These are phyloP conservation scores for Nymphalis io DNA, from an alignment of 1,140 invertebrate genomes.

Conservation along the genomic window DNA sequence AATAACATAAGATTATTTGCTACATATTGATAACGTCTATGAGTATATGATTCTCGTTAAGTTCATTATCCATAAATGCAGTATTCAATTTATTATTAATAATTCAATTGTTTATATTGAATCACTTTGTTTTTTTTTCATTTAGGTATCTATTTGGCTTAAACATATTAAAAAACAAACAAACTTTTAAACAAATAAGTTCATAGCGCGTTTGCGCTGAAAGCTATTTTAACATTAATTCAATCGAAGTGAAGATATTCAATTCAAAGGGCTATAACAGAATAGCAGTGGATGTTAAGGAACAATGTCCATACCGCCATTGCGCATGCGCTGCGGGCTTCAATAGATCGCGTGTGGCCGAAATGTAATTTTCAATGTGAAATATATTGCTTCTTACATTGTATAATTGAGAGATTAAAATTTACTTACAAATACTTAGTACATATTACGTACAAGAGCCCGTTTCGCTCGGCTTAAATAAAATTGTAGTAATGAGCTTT, in stretches of 20 bases:
- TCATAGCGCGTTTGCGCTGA: neutral
- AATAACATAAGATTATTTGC: neutral
- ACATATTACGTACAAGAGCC: too few relatives aligned
- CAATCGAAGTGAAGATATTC: constrained; percentile 17
- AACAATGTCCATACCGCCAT: constrained; percentile 53
- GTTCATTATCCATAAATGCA: too few relatives aligned
- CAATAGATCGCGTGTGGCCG: constrained; percentile 50
- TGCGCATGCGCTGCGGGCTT: constrained; percentile 47
- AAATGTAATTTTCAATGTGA: constrained; percentile 30
- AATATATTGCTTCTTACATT: constrained; percentile 1
- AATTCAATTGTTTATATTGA: too few relatives aligned
- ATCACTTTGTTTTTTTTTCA: too few relatives aligned
- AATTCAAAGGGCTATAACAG: constrained; percentile 54
- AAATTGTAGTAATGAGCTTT: too few relatives aligned
- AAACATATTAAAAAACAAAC: neutral
- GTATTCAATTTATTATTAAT: too few relatives aligned
- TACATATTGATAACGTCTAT: too few relatives aligned
- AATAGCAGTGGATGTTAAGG: constrained; percentile 35
- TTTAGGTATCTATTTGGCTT: too few relatives aligned
- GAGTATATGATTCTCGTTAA: too few relatives aligned
- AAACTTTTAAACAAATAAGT: neutral
- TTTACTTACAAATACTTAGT: neutral
- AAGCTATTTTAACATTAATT: constrained; percentile 6
- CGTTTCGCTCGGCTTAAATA: too few relatives aligned
- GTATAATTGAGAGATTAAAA: neutral